These are phyloP conservation scores for Sisor rabdophorus DNA, from an alignment of 2,113 vertebrate species.

Conservation along the genomic window DNA sequence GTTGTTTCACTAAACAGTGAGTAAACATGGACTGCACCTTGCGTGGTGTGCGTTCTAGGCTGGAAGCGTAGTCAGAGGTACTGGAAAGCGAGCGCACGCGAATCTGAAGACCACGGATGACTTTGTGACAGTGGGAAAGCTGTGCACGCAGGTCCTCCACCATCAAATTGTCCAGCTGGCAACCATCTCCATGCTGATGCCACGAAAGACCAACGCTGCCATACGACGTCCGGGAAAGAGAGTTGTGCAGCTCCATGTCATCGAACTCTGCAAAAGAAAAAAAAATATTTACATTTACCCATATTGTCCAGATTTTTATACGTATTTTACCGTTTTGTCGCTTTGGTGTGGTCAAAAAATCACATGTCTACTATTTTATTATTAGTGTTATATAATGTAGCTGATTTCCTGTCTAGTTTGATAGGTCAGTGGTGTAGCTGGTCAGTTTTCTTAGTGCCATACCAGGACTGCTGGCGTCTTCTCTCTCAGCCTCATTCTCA, in stretches of 20 bases:
- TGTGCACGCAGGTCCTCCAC: conserved; percentile 80
- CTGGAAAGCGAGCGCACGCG: conserved; percentile 77
- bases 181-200: conserved; percentile 48
- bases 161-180: conserved; percentile 47
- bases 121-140: conserved; percentile 80
- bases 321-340: not conserved
- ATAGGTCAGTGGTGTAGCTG: not conserved
- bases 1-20: not conserved
- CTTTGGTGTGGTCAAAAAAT: not conserved
- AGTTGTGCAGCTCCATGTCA: conserved; percentile 73
- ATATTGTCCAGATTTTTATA: not conserved
- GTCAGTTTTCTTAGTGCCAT: not conserved
- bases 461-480: conserved; percentile 92
- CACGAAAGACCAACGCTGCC: conserved; percentile 51
- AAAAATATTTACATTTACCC: not conserved
- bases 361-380: too few species aligned
- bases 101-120: conserved; percentile 83
- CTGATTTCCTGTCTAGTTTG: not conserved
- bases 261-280: conserved; percentile 77
- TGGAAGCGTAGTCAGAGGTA: conserved; percentile 86
- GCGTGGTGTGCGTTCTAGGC: conserved; percentile 74
- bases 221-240: conserved; percentile 63
- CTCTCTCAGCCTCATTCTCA: conserved; percentile 90
- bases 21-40: conserved; percentile 58
- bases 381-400: not conserved